Conservation (phyloP, 2,888 invertebrate genomes). For the Acanthosepion pharaonis region DNA sequence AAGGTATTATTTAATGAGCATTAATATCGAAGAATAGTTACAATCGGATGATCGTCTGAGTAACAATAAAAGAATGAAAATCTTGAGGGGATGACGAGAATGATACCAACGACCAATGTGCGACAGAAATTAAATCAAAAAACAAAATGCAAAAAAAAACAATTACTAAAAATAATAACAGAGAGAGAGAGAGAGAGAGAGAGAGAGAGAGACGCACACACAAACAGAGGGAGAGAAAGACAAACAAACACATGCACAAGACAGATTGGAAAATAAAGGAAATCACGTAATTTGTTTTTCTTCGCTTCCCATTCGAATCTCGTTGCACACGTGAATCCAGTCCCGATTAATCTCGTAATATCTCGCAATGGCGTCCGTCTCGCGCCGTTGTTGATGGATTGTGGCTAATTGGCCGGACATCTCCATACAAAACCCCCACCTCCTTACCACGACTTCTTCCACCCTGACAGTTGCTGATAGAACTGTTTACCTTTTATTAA, state of each 20-base stretch:
- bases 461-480: neutral
- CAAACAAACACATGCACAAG: neutral
- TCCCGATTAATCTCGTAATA: slow-evolving; percentile 33
- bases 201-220: too few relatives aligned
- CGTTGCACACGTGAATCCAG: slow-evolving; percentile 1
- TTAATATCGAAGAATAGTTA: neutral
- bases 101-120: neutral
- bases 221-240: neutral
- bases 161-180: neutral
- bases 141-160: neutral
- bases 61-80: neutral
- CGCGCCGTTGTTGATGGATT: neutral
- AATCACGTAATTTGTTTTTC: neutral
- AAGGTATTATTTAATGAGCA: neutral
- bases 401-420: slow-evolving; percentile 1
- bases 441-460: neutral
- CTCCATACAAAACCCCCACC: neutral
- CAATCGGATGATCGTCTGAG: neutral
- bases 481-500: neutral
- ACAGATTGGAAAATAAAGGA: neutral
- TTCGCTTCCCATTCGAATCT: neutral
- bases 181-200: too few relatives aligned
- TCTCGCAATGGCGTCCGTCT: slow-evolving; percentile 33
- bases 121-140: neutral
- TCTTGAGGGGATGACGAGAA: neutral